phyloP scores from a whole-genome alignment of 2,113 vertebrate genomes.

The Nothobranchius furzeri region DNA sequence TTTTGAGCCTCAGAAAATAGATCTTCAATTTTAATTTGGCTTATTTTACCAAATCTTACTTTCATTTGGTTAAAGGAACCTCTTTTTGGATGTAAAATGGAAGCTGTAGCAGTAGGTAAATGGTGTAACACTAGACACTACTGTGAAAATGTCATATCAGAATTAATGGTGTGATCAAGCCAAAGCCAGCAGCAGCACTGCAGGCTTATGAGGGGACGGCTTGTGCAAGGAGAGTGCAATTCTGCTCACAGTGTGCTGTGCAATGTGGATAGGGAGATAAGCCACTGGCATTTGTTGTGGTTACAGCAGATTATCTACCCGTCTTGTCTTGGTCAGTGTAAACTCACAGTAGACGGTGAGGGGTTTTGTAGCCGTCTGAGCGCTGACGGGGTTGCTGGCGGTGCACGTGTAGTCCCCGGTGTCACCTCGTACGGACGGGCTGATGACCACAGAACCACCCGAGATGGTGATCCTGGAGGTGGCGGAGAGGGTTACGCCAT shows the following conservation, averaged over 20 bases:
- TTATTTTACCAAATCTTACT: not conserved
- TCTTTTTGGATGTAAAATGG: slow-evolving; percentile 6
- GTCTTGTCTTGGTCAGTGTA: slow-evolving; percentile 36
- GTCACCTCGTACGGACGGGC: slow-evolving; percentile 65
- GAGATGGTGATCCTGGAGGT: slow-evolving; percentile 68
- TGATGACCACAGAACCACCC: slow-evolving; percentile 67
- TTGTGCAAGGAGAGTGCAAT: slow-evolving; percentile 21
- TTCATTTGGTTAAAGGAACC: not conserved
- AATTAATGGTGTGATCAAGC: slow-evolving; percentile 34
- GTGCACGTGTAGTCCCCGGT: slow-evolving; percentile 75
- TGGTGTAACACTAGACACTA: not conserved
- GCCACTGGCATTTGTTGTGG: slow-evolving; percentile 43
- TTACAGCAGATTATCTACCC: slow-evolving; percentile 44
- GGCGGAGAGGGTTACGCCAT: slow-evolving; percentile 34
- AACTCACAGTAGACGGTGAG: slow-evolving; percentile 81
- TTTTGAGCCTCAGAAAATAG: not conserved
- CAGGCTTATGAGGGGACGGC: slow-evolving; percentile 28
- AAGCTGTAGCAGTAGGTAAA: not conserved
- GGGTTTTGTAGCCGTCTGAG: slow-evolving; percentile 39
- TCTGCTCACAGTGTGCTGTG: slow-evolving; percentile 23
- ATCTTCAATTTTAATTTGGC: not conserved
- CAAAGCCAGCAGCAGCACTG: slow-evolving; percentile 21
- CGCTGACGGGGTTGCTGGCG: slow-evolving; percentile 76
- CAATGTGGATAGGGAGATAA: slow-evolving; percentile 52
- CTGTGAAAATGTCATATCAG: slow-evolving; percentile 9